These are phyloP conservation scores for Nomada fucata DNA, from an alignment of 2,888 invertebrate species.

Conservation along the genomic window DNA sequence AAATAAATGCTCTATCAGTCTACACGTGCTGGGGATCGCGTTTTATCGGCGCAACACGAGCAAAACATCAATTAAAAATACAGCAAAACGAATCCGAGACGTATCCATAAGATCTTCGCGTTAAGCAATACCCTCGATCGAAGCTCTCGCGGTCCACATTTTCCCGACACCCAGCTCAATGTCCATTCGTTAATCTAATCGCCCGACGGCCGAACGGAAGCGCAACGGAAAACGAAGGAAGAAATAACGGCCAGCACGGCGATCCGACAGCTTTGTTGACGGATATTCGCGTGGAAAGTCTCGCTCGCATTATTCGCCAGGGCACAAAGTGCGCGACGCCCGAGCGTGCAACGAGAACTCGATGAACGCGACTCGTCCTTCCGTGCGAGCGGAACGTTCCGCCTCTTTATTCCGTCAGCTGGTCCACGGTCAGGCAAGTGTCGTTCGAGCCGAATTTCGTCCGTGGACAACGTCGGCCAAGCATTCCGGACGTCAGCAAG, in stretches of 20 bases:
- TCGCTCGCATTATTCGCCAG: too few species aligned
- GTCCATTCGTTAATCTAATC: too few species aligned
- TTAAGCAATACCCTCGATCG: background rate
- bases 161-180: background rate
- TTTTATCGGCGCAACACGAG: slow-evolving; percentile 47
- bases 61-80: slow-evolving; percentile 35
- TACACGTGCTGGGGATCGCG: slow-evolving; percentile 33
- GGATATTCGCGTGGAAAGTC: too few species aligned
- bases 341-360: slow-evolving; percentile 5
- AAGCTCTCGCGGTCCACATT: background rate
- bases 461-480: slow-evolving; percentile 21
- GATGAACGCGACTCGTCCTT: slow-evolving; percentile 25
- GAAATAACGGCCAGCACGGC: background rate
- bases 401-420: slow-evolving; percentile 7
- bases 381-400: slow-evolving; percentile 2
- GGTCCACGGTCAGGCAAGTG: background rate
- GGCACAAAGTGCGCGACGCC: background rate
- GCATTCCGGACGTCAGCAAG: slow-evolving; percentile 50
- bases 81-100: slow-evolving; percentile 31
- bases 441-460: slow-evolving; percentile 20
- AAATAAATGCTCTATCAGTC: slow-evolving; percentile 33
- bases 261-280: too few species aligned
- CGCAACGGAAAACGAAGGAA: background rate
- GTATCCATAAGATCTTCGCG: slow-evolving; percentile 38
- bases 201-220: background rate